Base-by-base conservation (phyloP, 2,113 vertebrate species). In the Procavia capensis region DNA sequence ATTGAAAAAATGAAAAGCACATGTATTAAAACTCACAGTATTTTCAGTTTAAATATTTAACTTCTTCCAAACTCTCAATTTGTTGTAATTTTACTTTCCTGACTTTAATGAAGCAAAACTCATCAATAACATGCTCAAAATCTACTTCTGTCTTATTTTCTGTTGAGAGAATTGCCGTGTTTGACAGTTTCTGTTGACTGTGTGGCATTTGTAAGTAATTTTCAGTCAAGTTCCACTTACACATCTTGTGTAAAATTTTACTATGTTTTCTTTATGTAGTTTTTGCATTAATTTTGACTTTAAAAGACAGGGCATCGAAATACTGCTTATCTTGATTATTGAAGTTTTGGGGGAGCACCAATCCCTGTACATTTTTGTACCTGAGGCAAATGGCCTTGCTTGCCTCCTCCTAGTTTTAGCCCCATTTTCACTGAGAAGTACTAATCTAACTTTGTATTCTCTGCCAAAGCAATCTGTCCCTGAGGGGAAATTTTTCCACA, bases 21-120 rank as follows among this genome's bases (percentile, higher is more conserved):
- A 5, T 5, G 2, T 89, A 22, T 85, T 85, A 79, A 91, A 91
- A 88, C 22, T 85, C 16, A 79, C 4, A 61, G 39, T 85, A 39
- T 82, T 76, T 85, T 45, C 80, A 57, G 13, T 90, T n/a, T 78
- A 84, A 54, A 64, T 76, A 90, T n/a, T 59, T 91, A 82, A 20
- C 61, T 84, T 80, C 24, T 79, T 66, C 5, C 66, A 87, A 87
- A 66, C 50, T 47, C 31, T 64, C n/a, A 94, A 14, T 87, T 88
- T 85, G 80, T 80, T 93, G 14, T 36, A 36, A 68, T 93, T 95
- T 74, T 68, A 43, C 17, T 90, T 72, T 88, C 2, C 20, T 85
- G 64, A 22, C 16, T 93, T 88, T 85, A 85, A 39, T 90, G 34
- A 36, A 81, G 88, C 2, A 36, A 94, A 63, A 63, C 31, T 88